A percentile compares a stretch with the other conserved stretches of the same genome.
phyloP scores from a whole-genome alignment of 2,888 invertebrate genomes.

The Microplitis manilae region DNA sequence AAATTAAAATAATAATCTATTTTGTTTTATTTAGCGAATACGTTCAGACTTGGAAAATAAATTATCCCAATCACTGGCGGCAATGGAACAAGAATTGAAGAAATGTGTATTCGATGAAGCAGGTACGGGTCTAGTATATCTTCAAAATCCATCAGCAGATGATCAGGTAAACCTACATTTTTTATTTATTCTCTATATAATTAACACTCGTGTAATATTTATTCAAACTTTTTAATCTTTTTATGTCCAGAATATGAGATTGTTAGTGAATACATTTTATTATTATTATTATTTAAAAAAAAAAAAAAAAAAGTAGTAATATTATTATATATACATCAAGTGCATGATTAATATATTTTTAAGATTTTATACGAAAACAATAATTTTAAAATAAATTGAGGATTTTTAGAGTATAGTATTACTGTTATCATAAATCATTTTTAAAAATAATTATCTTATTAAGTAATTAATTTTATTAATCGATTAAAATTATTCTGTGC shows the following conservation, averaged over 20 bases:
- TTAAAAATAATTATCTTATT: background rate
- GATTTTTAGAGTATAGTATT: no score
- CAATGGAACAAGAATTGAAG: constrained; percentile 81
- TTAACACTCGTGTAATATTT: background rate
- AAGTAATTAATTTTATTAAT: constrained; percentile 46
- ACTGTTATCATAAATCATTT: background rate
- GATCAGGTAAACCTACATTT: constrained; percentile 70
- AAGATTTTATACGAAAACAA: no score
- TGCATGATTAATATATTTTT: background rate
- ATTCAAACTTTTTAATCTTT: constrained; percentile 9
- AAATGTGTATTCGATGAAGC: constrained; percentile 78
- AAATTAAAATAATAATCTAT: constrained; percentile 15
- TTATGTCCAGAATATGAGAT: constrained; percentile 6
- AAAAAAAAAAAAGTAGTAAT: background rate
- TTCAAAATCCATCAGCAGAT: constrained; percentile 73
- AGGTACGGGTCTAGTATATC: constrained; percentile 75
- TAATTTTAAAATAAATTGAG: no score
- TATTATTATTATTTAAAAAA: background rate
- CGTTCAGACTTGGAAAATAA: constrained; percentile 81
- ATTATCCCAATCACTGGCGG: constrained; percentile 78
- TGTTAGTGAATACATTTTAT: background rate
- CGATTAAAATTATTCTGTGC: constrained; percentile 56
- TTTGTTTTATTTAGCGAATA: constrained; percentile 71
- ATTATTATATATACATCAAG: background rate
- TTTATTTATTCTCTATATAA: background rate